These are phyloP conservation scores for Orius laevigatus DNA, from an alignment of 1,140 invertebrate species.

Conservation along the genomic window DNA sequence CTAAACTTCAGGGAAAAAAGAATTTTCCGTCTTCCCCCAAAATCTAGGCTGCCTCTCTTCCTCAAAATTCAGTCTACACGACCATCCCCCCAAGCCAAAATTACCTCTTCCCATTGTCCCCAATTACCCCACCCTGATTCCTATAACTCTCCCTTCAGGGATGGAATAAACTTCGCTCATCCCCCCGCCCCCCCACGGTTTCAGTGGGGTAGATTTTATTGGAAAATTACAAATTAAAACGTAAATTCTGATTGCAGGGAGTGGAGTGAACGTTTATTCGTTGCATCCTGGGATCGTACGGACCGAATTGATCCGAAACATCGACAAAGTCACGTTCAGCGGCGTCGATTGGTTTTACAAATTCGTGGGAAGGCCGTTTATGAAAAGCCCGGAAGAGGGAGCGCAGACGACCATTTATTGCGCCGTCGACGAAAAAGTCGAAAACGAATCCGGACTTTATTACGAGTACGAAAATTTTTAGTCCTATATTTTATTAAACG, in stretches of 20 bases:
- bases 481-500: neutral
- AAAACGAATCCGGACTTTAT: conserved; percentile 43
- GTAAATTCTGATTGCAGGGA: conserved; percentile 33
- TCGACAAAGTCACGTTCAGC: conserved; percentile 33
- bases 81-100: too few species aligned
- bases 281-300: conserved; percentile 56
- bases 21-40: too few species aligned
- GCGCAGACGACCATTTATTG: conserved; percentile 69
- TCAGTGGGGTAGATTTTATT: too few species aligned
- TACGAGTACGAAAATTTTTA: conserved; percentile 26
- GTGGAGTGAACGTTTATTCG: conserved; percentile 45
- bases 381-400: conserved; percentile 47
- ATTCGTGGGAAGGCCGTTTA: conserved; percentile 27
- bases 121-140: neutral
- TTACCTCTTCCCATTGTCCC: too few species aligned
- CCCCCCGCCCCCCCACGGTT: too few species aligned
- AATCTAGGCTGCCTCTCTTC: too few species aligned
- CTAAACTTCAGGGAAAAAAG: too few species aligned
- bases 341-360: conserved; percentile 38
- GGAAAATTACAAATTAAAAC: too few species aligned
- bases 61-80: too few species aligned
- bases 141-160: neutral
- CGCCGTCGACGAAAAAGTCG: conserved; percentile 49
- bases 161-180: neutral
- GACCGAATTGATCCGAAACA: conserved; percentile 56